Percentiles rank a stretch among this genome's conserved stretches.
These are phyloP conservation scores for Micropoecilia bifurca DNA, from an alignment of 2,797 vertebrate genomes.

Conservation along the genomic window DNA sequence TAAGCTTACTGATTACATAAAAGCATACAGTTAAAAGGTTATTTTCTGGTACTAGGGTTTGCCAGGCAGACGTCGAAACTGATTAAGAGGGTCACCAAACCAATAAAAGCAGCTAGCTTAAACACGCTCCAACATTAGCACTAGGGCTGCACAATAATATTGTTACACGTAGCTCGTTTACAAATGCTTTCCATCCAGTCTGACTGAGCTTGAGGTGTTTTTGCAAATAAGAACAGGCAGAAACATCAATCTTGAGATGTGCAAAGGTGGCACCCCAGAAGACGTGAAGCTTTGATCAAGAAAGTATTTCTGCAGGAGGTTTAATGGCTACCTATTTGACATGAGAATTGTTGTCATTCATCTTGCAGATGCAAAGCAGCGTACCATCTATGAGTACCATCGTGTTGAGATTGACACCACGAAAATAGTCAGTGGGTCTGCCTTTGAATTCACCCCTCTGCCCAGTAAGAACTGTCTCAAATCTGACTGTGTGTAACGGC, in stretches of 20 bases:
- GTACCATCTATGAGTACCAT: conserved; percentile 94
- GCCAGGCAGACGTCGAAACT: background rate
- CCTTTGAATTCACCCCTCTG: conserved; percentile 91
- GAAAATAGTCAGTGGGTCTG: conserved; percentile 83
- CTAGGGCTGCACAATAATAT: background rate
- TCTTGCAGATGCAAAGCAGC: conserved; percentile 81
- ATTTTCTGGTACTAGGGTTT: background rate
- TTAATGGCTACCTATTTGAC: background rate
- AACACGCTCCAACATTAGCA: background rate
- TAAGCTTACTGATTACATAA: background rate
- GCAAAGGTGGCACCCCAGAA: background rate
- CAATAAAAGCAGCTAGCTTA: background rate
- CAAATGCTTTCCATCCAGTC: background rate
- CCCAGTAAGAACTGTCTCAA: conserved; percentile 85
- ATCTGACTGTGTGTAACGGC: background rate
- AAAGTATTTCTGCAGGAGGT: background rate
- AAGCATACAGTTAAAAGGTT: background rate
- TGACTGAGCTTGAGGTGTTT: background rate
- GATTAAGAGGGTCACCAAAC: background rate
- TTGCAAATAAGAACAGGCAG: background rate
- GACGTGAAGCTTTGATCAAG: background rate
- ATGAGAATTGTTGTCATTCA: background rate
- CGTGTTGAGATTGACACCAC: conserved; percentile 90
- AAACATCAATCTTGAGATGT: background rate
- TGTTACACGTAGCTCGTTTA: background rate